Percentiles rank a stretch among this genome's conserved stretches.
Conservation (phyloP, 2,113 vertebrate species). For the Leuciscus idus region DNA sequence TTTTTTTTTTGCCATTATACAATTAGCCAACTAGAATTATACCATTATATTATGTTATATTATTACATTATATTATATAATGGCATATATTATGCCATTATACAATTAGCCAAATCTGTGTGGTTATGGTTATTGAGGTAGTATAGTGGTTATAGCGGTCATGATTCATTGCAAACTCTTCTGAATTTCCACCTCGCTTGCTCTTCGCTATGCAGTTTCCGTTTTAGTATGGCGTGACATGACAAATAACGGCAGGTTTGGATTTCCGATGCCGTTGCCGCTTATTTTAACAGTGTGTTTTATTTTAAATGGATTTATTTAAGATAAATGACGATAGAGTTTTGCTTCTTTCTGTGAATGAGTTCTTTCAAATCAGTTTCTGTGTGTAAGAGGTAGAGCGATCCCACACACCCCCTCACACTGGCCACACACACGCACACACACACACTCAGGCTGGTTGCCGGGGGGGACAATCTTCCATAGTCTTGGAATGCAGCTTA, state of each 20-base stretch:
- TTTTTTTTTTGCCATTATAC: not conserved
- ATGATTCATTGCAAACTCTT: too few relatives aligned
- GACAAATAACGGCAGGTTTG: too few relatives aligned
- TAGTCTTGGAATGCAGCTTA: conserved; percentile 71
- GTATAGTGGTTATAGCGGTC: too few relatives aligned
- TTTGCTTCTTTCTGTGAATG: not conserved
- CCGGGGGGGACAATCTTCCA: conserved; percentile 60
- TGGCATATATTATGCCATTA: too few relatives aligned
- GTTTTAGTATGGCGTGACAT: too few relatives aligned
- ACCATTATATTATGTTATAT: too few relatives aligned
- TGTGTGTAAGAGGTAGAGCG: not conserved
- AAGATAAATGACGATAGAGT: not conserved
- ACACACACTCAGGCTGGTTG: conserved; percentile 65
- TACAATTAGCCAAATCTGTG: too few relatives aligned
- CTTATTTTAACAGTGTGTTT: not conserved
- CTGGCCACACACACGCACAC: conserved; percentile 57
- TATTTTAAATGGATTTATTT: not conserved
- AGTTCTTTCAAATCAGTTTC: not conserved
- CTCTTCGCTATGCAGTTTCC: too few relatives aligned
- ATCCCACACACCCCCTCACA: not conserved
- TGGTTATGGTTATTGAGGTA: too few relatives aligned
- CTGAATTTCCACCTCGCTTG: too few relatives aligned
- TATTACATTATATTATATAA: too few relatives aligned
- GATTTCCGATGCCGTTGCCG: too few relatives aligned
- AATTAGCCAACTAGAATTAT: not conserved